Base-by-base conservation (phyloP, 2,888 invertebrate species). In the Hydriomena furcata region DNA sequence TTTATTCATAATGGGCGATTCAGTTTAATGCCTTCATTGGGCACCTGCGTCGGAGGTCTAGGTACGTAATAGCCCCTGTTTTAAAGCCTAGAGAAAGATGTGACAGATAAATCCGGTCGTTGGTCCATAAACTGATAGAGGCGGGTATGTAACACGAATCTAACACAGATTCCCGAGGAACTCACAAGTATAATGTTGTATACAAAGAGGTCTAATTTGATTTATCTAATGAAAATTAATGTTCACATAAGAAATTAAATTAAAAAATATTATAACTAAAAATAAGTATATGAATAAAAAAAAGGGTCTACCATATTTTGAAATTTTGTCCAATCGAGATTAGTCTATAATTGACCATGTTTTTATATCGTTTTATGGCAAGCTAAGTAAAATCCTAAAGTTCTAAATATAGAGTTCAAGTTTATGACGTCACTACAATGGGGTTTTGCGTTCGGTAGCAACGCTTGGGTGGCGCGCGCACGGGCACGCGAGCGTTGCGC, bases 1-100 rank as follows among this genome's bases (percentile, higher is more conserved):
- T 41, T 8, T 24, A 83, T 84, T 87, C 82, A 81, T 84, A 85
- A 86, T 85, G 71, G 84, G 65, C 73, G 77, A 79, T 82, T 83
- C 81, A 72, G 73, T 71, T 74, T 87, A 84, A 89, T 89, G 82
- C 84, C 86, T 87, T 87, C 84, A 87, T 87, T 75, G 81, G 68
- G 72, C 83, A 86, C 85, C 84, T 85, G 84, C 72, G 73, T 63
- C 66, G 59, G 58, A 46, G 57, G 58, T 58, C 56, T 41, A 34
- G 30, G 44, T 65, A 60, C 61, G 60, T 60, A 65, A 60, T 61
- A 52, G 60, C 62, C 63, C 58, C 47, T 42, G 55, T 60, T 43
- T 52, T 37, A 17, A 37, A 55, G 52, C 59, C 46, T 51, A 32
- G 45, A 55, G 52, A 42, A 42, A 58, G 41, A 58, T 55, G 52